phyloP scores from a whole-genome alignment of 1,140 invertebrate species.

The Heliothis subflexa region DNA sequence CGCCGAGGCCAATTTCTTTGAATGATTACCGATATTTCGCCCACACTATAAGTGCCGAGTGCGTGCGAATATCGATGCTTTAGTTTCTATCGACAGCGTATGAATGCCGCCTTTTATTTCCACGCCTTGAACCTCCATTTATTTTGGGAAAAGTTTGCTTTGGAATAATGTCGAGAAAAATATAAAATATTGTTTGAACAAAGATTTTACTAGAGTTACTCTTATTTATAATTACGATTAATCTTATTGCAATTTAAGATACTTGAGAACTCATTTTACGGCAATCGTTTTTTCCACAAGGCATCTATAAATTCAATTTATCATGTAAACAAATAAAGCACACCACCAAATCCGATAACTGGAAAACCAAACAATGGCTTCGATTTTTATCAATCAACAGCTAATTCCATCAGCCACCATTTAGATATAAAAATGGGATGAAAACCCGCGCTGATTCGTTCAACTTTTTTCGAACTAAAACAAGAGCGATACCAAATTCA shows the following conservation, averaged over 20 bases:
- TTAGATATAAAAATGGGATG: not conserved
- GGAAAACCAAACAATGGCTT: not conserved
- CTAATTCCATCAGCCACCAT: not conserved
- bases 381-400: slow-evolving; percentile 7
- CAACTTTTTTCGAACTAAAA: slow-evolving; percentile 14
- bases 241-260: too few species aligned
- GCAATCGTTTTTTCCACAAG: too few species aligned
- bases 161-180: not conserved
- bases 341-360: not conserved
- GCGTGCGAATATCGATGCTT: slow-evolving; percentile 40
- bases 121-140: not conserved
- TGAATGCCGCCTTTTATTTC: slow-evolving; percentile 28
- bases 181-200: not conserved
- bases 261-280: too few species aligned
- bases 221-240: too few species aligned
- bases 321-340: not conserved
- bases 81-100: slow-evolving; percentile 15
- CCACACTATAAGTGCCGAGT: slow-evolving; percentile 34
- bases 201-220: not conserved
- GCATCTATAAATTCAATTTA: too few species aligned
- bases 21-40: slow-evolving; percentile 65
- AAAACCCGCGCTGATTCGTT: not conserved
- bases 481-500: slow-evolving; percentile 15
- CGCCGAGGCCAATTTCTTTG: slow-evolving; percentile 59
- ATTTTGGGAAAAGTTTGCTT: not conserved